phyloP scores from a whole-genome alignment of 2,888 invertebrate species.

The Lissonota sp. region DNA sequence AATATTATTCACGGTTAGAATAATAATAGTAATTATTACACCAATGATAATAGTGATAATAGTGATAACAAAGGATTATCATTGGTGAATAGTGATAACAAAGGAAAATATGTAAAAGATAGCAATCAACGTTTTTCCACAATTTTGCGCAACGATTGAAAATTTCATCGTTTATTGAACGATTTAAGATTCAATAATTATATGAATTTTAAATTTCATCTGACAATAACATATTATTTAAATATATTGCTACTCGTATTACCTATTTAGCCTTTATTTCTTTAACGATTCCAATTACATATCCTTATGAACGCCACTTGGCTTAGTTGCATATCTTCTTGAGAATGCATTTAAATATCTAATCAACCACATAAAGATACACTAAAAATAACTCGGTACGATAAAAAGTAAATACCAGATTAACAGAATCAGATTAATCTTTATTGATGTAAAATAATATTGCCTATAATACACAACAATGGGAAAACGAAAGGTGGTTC shows the following conservation, averaged over 20 bases:
- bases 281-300: not conserved
- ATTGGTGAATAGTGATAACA: no score
- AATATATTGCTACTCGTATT: no score
- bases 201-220: slow-evolving; percentile 12
- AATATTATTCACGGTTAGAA: slow-evolving; percentile 1
- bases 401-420: no score
- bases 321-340: not conserved
- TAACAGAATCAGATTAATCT: not conserved
- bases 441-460: slow-evolving; percentile 16
- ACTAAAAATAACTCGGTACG: no score
- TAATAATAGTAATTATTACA: no score
- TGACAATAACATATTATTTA: slow-evolving; percentile 12
- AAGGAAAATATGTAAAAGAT: no score
- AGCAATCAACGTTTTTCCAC: no score
- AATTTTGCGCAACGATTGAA: no score
- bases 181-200: not conserved
- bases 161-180: no score
- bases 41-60: no score
- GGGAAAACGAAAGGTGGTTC: slow-evolving; percentile 13
- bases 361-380: slow-evolving; percentile 19
- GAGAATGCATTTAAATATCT: slow-evolving; percentile 1
- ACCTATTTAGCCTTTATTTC: no score
- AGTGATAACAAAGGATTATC: no score
- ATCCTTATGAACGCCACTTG: not conserved
- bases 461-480: slow-evolving; percentile 17